Conservation (phyloP, 2,888 invertebrate species). For the Elgonia sp. region DNA sequence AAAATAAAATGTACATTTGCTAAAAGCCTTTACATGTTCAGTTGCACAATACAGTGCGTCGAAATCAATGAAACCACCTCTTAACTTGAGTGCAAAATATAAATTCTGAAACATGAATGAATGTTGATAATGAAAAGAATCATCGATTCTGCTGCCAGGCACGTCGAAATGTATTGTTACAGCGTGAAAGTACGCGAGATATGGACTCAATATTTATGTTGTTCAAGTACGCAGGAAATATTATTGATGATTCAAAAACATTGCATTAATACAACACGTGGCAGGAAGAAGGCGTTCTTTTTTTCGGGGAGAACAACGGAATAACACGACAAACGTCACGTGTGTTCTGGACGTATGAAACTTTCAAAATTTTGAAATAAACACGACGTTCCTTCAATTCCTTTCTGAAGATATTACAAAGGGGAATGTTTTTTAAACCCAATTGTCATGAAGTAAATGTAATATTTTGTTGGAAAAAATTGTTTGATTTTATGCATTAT, state of each 20-base stretch:
- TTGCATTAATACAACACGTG: slow-evolving; percentile 39
- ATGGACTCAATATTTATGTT: slow-evolving; percentile 47
- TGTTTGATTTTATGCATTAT: no score
- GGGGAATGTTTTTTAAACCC: no score
- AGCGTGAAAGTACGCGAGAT: slow-evolving; percentile 34
- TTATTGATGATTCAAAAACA: slow-evolving; percentile 51
- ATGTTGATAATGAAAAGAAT: slow-evolving; percentile 34
- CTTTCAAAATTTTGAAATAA: not conserved
- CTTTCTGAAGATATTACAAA: not conserved
- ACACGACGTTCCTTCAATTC: not conserved
- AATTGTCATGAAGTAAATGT: no score
- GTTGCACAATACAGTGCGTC: not conserved
- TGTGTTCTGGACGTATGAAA: not conserved
- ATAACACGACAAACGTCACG: slow-evolving; percentile 35
- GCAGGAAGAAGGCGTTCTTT: slow-evolving; percentile 27
- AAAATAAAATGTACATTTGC: slow-evolving; percentile 1
- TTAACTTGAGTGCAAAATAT: slow-evolving; percentile 27
- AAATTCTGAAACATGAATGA: slow-evolving; percentile 39
- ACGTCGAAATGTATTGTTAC: slow-evolving; percentile 41
- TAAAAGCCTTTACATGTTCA: slow-evolving; percentile 16
- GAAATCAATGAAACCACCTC: slow-evolving; percentile 3
- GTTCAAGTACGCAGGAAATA: slow-evolving; percentile 42
- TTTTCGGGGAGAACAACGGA: slow-evolving; percentile 15
- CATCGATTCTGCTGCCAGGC: slow-evolving; percentile 28
- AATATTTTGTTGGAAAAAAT: no score